phyloP scores from a whole-genome alignment of 23 tunicate genomes.

The Phallusia fumigata region DNA sequence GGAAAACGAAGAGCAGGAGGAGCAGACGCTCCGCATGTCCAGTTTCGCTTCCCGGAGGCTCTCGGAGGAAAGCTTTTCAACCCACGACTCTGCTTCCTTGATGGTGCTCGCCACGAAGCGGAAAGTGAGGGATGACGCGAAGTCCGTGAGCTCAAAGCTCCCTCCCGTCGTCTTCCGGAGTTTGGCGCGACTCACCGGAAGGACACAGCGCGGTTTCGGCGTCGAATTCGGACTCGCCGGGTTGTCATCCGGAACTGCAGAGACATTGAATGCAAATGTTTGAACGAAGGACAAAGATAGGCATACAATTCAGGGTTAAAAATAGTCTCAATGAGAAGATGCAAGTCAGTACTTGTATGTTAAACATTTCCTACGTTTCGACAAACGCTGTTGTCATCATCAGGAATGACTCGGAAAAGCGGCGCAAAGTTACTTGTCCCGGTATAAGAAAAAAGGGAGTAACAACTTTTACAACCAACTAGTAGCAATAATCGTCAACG shows the following conservation, averaged over 20 bases:
- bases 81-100: constrained; percentile 71
- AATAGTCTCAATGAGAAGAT: too few relatives aligned
- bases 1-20: constrained; percentile 80
- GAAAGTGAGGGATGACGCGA: constrained; percentile 57
- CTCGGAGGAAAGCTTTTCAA: constrained; percentile 54
- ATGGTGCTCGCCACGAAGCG: constrained; percentile 69
- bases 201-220: constrained; percentile 60
- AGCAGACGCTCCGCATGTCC: constrained; percentile 87
- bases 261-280: neutral
- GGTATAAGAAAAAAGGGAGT: too few relatives aligned
- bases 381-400: too few relatives aligned
- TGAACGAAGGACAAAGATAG: too few relatives aligned
- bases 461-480: too few relatives aligned
- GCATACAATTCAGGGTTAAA: too few relatives aligned
- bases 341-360: too few relatives aligned
- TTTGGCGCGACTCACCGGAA: constrained; percentile 75
- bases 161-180: constrained; percentile 73
- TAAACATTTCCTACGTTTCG: too few relatives aligned
- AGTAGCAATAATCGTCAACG: too few relatives aligned
- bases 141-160: constrained; percentile 71
- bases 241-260: neutral
- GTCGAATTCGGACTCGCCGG: constrained; percentile 26
- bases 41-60: constrained; percentile 73
- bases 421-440: too few relatives aligned
- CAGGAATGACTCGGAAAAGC: too few relatives aligned